phyloP scores from a whole-genome alignment of 2,888 invertebrate species.

The Pollenia griseotomentosa region DNA sequence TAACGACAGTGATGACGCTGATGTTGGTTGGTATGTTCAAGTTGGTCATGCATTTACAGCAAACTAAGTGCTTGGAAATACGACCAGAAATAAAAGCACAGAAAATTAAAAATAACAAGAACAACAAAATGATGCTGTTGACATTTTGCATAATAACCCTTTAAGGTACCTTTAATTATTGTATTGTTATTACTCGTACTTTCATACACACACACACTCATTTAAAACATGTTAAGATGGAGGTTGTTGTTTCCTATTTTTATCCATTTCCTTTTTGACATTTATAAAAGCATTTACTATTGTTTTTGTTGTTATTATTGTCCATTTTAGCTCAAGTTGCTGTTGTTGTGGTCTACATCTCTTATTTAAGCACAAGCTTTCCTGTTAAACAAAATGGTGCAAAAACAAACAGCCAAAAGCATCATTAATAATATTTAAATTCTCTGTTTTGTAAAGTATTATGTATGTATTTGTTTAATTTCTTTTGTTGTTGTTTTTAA shows the following conservation, averaged over 20 bases:
- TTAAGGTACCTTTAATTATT: conserved; percentile 66
- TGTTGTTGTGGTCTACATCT: conserved; percentile 19
- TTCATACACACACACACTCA: background rate
- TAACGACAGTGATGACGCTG: background rate
- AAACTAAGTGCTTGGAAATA: background rate
- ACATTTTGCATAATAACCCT: conserved; percentile 70
- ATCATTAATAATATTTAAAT: conserved; percentile 59
- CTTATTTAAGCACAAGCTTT: conserved; percentile 26
- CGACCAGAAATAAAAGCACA: background rate
- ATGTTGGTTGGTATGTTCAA: background rate
- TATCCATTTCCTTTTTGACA: background rate
- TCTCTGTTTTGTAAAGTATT: background rate
- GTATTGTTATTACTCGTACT: conserved; percentile 58
- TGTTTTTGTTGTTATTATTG: conserved; percentile 38
- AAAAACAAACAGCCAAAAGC: conserved; percentile 30
- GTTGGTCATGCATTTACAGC: background rate
- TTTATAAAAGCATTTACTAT: background rate
- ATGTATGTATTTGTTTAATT: conserved; percentile 14
- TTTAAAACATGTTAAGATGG: background rate
- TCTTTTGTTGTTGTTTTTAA: conserved; percentile 5
- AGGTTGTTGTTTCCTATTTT: background rate
- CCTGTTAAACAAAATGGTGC: background rate
- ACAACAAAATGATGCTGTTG: conserved; percentile 61
- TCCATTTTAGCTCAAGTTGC: conserved; percentile 36
- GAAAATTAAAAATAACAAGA: conserved; percentile 1